phyloP scores from a whole-genome alignment of 2,797 vertebrate species.

The Selene dorsalis region DNA sequence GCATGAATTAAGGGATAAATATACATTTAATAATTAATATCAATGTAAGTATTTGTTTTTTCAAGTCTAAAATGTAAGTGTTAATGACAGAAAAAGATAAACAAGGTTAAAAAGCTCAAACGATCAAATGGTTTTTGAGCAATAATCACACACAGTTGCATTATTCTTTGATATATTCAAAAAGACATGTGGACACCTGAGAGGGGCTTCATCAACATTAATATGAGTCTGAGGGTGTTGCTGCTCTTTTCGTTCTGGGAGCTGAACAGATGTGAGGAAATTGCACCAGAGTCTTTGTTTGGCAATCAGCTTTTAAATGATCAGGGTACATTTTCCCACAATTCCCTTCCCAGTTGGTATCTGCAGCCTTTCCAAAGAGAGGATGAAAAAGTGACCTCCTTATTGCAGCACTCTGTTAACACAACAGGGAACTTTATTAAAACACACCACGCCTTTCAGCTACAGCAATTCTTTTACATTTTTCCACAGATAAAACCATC shows the following conservation, averaged over 20 bases:
- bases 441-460: not conserved
- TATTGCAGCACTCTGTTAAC: conserved; percentile 72
- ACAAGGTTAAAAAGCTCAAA: no score
- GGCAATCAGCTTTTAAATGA: conserved; percentile 64
- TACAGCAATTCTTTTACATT: not conserved
- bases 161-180: conserved; percentile 35
- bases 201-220: conserved; percentile 43
- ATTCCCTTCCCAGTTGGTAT: conserved; percentile 66
- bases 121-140: not conserved
- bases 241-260: conserved; percentile 13
- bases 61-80: not conserved
- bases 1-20: not conserved
- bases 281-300: conserved; percentile 51
- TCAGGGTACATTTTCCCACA: conserved; percentile 75
- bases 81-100: not conserved
- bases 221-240: conserved; percentile 36
- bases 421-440: conserved; percentile 49
- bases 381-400: conserved; percentile 70
- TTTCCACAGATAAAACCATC: not conserved
- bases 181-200: conserved; percentile 29
- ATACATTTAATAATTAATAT: not conserved
- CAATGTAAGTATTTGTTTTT: not conserved
- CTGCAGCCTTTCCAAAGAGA: conserved; percentile 63
- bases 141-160: conserved; percentile 10
- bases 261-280: conserved; percentile 44